Percentiles rank a stretch among this genome's conserved stretches.
phyloP scores from a whole-genome alignment of 2,113 vertebrate genomes.

The Austrofundulus limnaeus region DNA sequence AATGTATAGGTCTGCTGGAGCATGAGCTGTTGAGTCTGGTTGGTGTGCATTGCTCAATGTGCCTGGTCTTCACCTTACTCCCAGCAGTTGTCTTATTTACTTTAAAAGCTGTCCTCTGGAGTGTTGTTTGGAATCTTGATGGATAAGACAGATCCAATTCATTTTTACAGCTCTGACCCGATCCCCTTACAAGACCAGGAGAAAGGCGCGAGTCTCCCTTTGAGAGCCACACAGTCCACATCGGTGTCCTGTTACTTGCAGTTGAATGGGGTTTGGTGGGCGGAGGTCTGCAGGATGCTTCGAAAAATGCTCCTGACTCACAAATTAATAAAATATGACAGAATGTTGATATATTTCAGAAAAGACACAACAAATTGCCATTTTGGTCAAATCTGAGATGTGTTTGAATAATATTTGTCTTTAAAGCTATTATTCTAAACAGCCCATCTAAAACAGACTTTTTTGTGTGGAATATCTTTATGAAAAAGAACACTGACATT shows the following conservation, averaged over 20 bases:
- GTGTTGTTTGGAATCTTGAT: constrained; percentile 57
- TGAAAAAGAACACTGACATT: too few species aligned
- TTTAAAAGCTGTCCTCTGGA: constrained; percentile 64
- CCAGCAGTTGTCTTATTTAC: constrained; percentile 68
- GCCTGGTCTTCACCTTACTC: constrained; percentile 56
- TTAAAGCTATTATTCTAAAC: not conserved
- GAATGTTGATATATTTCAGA: not conserved
- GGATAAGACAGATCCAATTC: constrained; percentile 51
- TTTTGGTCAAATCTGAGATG: not conserved
- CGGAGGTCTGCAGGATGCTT: constrained; percentile 39
- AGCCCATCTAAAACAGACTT: not conserved
- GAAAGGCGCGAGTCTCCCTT: constrained; percentile 39
- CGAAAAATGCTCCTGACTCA: constrained; percentile 31
- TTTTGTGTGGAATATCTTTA: too few species aligned
- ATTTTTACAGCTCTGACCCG: constrained; percentile 42
- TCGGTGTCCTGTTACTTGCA: constrained; percentile 61
- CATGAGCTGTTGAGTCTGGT: constrained; percentile 68
- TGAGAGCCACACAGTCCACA: constrained; percentile 47
- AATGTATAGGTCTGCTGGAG: constrained; percentile 74
- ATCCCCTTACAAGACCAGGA: constrained; percentile 40
- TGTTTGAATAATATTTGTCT: not conserved
- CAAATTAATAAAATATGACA: constrained; percentile 25
- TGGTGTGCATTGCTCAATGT: constrained; percentile 64
- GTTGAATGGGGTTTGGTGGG: constrained; percentile 54
- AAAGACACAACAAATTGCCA: too few species aligned